A percentile compares a stretch with the other conserved stretches of the same genome.
Conservation (phyloP, 2,113 vertebrate genomes). For the Megaptera novaeangliae region DNA sequence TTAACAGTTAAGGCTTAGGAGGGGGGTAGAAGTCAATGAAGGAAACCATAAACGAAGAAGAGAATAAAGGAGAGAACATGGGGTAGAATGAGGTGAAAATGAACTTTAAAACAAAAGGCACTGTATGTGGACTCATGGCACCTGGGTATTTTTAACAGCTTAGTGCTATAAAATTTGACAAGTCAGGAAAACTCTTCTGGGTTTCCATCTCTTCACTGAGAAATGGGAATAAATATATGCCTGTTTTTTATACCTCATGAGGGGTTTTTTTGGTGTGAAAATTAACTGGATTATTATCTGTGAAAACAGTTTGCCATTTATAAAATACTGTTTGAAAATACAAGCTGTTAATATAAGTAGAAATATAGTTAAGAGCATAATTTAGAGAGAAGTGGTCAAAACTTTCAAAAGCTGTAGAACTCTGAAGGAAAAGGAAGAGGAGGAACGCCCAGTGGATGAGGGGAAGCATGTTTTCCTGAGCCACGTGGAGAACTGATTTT, state of each 20-base stretch:
- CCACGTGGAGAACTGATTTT: rapidly evolving
- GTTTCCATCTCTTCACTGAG: background rate
- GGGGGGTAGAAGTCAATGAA: background rate
- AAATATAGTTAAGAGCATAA: background rate
- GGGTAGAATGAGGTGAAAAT: background rate
- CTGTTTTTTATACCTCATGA: background rate
- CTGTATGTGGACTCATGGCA: background rate
- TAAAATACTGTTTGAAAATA: background rate
- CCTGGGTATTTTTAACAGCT: background rate
- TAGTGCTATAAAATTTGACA: background rate
- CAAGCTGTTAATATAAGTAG: background rate
- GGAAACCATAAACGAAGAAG: background rate
- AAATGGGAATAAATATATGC: background rate
- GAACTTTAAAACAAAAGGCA: background rate
- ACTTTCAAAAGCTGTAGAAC: background rate
- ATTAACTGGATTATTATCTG: background rate
- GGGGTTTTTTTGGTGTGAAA: background rate
- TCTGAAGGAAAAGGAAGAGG: background rate
- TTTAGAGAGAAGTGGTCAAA: background rate
- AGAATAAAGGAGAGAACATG: background rate
- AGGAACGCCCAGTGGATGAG: background rate
- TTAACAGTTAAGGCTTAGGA: background rate
- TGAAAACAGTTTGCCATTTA: background rate
- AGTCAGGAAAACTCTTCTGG: background rate
- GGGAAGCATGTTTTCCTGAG: background rate